These are phyloP conservation scores for Cephalopterus ornatus DNA, from an alignment of 2,113 vertebrate genomes.

Conservation along the genomic window DNA sequence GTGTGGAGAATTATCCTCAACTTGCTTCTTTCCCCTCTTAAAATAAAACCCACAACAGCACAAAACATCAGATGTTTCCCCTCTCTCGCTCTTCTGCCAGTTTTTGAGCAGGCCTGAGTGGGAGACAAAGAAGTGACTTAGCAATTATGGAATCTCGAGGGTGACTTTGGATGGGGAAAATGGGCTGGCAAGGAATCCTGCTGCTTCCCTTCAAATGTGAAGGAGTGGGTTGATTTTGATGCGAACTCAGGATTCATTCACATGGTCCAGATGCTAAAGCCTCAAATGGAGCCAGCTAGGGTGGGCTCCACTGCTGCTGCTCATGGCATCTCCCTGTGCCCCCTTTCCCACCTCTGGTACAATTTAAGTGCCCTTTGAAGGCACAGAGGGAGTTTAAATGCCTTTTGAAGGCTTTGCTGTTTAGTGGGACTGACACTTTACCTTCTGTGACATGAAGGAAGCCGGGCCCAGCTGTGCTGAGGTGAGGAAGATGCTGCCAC, in stretches of 20 bases:
- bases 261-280: fast-evolving
- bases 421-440: fast-evolving
- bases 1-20: neutral
- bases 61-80: neutral
- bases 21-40: neutral
- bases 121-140: neutral
- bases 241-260: neutral
- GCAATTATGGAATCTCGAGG: fast-evolving
- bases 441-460: fast-evolving
- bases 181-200: fast-evolving
- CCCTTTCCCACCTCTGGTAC: too few relatives aligned
- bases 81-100: neutral
- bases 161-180: neutral
- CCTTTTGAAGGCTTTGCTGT: neutral
- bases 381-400: neutral
- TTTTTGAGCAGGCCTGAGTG: neutral
- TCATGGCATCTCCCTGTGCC: fast-evolving
- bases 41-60: neutral
- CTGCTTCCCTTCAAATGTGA: neutral
- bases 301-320: neutral
- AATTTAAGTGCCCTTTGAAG: neutral
- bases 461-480: fast-evolving
- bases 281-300: fast-evolving
- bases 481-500: fast-evolving
- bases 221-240: neutral